phyloP scores from a whole-genome alignment of 23 tunicate species.

The Pegea sp. region DNA sequence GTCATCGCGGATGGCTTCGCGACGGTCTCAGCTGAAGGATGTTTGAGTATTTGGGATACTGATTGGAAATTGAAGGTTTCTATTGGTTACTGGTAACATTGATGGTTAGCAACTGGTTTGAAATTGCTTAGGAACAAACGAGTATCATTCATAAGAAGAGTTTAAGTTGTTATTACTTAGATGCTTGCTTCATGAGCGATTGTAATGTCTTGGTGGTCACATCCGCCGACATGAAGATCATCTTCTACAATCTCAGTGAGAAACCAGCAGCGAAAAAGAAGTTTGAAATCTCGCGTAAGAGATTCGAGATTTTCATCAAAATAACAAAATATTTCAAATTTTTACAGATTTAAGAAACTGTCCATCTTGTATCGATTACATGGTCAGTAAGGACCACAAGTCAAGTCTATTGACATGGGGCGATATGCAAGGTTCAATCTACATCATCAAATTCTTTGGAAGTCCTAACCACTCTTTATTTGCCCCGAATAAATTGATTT shows the following conservation, averaged over 20 bases:
- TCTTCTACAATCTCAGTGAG: no score
- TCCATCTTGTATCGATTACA: slow-evolving; percentile 64
- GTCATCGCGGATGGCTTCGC: slow-evolving; percentile 47
- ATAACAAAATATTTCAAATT: neutral
- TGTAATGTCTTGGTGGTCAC: slow-evolving; percentile 61
- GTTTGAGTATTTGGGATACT: slow-evolving; percentile 37
- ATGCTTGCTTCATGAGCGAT: slow-evolving; percentile 58
- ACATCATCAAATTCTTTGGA: slow-evolving; percentile 27
- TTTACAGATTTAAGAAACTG: slow-evolving; percentile 28
- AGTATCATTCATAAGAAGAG: neutral
- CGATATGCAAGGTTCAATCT: slow-evolving; percentile 58
- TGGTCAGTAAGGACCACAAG: slow-evolving; percentile 18
- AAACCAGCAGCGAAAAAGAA: slow-evolving; percentile 30
- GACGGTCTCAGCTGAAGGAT: slow-evolving; percentile 46
- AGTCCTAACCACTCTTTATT: slow-evolving; percentile 55
- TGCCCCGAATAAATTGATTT: slow-evolving; percentile 6
- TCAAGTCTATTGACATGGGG: slow-evolving; percentile 51
- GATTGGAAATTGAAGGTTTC: slow-evolving; percentile 35
- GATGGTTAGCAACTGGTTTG: neutral
- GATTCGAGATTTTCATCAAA: neutral
- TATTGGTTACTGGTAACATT: no score
- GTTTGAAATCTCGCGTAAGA: slow-evolving; percentile 59
- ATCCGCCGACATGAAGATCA: slow-evolving; percentile 42
- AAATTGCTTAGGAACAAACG: neutral
- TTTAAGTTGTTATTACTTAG: no score